Base-by-base conservation (phyloP, 2,113 vertebrate species). In the Galeopterus variegatus region DNA sequence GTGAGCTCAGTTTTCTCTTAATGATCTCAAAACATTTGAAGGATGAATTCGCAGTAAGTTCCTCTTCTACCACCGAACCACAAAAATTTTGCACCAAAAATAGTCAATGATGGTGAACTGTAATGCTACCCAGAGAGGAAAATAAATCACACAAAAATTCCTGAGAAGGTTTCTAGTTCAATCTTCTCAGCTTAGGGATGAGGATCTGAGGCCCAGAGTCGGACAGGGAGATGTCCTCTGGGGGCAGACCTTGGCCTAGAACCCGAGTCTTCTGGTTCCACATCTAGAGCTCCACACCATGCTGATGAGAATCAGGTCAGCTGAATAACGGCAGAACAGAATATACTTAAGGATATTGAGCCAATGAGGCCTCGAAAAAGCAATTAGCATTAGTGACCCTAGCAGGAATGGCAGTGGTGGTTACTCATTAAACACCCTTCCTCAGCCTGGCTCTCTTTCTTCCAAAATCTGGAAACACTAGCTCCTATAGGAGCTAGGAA, bases 21-120 rank as follows among this genome's bases (percentile, higher is more conserved):
- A 94, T 62, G 45, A 87, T 65, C 80, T 96, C 93, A 76, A 88
- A 96, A 87, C 13, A 94, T 77, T 92, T 96, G 75, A 70, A 90
- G 90, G 84, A 90, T 72, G 41, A 81, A 84, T 96, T 94, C 96
- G 36, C 88, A 92, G 10, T 95, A 73, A 84, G 80, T 54, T 83
- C 88, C 45, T 94, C 70, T 87, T 67, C 75, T 76, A 87, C 80
- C 75, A 70, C 48, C 50, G 72, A 88, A 76, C 87, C 80, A 70
- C 79, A 95, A 33, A 83, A 24, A 75, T 54, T 89, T 36, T 75
- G 50, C 92, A 82, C 54, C 94, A 54, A 77, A 93, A 89, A 52
- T 26, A 84, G 92, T 93, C 83, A 77, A 5, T 58, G 80, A 89
- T 76, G 48, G 69, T 87, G 45, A 93, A 62, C 64, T 73, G 64